Evolutionary conservation across 2,113 vertebrate genomes (phyloP), one percentile per base, ranked within the genome.

Genomic region (Pionites leucogaster): DNA sequence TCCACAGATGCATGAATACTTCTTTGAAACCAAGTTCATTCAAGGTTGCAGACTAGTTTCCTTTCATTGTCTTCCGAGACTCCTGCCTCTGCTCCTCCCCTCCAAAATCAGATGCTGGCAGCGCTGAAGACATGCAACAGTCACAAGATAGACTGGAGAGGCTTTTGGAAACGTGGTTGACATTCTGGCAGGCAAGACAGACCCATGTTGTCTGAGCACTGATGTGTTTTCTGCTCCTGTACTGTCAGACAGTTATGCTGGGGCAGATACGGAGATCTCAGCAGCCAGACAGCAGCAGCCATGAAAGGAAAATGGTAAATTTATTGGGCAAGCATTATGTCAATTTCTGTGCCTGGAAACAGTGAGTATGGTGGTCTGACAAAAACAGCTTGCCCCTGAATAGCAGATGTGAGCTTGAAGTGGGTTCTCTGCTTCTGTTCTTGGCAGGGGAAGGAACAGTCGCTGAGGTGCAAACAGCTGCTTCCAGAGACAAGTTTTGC

Each of bases 31-130:
- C 28, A 71, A 90, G 85, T 83, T 95, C 71, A 95, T 91, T 77
- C 71, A 70, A 83, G 82, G 85, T 42, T 94, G 82, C 90, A 86
- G 46, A 81, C 33, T 67, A 63, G 46, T 78, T 92, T 95, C 85
- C 64, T 95, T 90, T 88, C 53, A 77, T 94, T 94, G 82, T 92
- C 72, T 94, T 86, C 77, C 44, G 65, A 87, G 65, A 78, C 63
- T 92, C 41, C 37, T 82, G 90, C 88, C 85, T 93, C 69, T 39
- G 50, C 59, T 86, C 79, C 59, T 86, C 68, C 4, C 6, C 60
- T 94, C 47, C 60, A 49, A 93, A 86, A 42, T 42, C 81, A 95
- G 86, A 91, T 86, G 92, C 82, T 93, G 90, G 70, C 90, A 90
- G 67, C 59, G 13, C 17, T 4, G 3, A 69, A 71, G 50, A 80